Evolutionary conservation across 1,140 invertebrate species (phyloP), one percentile per base, ranked within the genome.

Genomic region (Diabrotica undecimpunctata): DNA sequence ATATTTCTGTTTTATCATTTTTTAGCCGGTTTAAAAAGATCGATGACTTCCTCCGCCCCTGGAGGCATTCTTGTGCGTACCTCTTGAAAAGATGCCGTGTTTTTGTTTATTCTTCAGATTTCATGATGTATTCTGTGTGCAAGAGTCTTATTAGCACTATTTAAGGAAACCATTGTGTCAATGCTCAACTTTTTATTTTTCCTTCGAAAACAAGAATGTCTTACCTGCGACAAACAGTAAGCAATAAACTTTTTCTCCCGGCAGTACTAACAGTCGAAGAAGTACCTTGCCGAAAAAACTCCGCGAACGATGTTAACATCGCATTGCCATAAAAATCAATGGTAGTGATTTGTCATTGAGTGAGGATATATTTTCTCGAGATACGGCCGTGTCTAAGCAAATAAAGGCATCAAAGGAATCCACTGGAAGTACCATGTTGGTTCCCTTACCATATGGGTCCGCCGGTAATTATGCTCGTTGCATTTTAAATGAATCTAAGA

Each of bases 71-170:
- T 66, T 69, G 12, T 62, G 64, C 72, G 72, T 73, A 62, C 61
- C 59, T 57, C n/a, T 62, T 68, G 65, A 64, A 69, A 61, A 66
- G 70, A 72, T 74, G 72, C 67, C 67, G 41, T 58, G 59, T 72
- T 72, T 72, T 72, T 72, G 70, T 60, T 52, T 61, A 52, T 59
- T 71, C 69, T 62, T 70, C 72, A 74, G 72, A 72, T 74, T 74
- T 74, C 70, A 70, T 70, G 69, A 74, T 68, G 72, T 72, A 72
- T 72, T 72, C 72, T 70, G 69, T 68, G 62, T 70, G 69, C 69
- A 69, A 72, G 70, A 63, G 59, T 66, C 70, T 72, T 74, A 74
- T 74, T 74, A 74, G 71, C 66, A 67, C 72, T 72, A 70, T 74
- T 74, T 74, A 74, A 69, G 69, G 70, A 68, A 69, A 67, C 66